Percentiles rank a stretch among this genome's conserved stretches.
phyloP scores from a whole-genome alignment of 2,113 vertebrate species.

The Addax nasomaculatus region DNA sequence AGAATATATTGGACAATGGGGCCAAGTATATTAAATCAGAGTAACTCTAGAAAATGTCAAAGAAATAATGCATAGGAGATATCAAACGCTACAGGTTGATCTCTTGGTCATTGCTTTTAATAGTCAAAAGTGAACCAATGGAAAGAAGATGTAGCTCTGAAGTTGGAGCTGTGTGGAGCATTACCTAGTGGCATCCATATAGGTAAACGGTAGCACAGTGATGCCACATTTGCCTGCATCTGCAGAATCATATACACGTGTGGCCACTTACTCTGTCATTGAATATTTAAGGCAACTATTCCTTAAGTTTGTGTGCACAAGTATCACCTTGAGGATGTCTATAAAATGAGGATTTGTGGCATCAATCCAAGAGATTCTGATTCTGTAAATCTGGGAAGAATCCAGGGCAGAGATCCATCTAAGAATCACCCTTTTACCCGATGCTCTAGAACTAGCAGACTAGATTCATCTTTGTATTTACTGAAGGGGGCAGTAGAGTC shows the following conservation, averaged over 20 bases:
- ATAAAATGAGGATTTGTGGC: neutral
- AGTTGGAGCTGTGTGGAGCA: neutral
- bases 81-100: neutral
- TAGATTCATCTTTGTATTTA: neutral
- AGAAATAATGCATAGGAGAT: neutral
- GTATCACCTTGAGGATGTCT: neutral
- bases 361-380: neutral
- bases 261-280: neutral
- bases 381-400: neutral
- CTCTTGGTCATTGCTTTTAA: neutral
- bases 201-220: neutral
- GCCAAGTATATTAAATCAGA: neutral
- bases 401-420: neutral
- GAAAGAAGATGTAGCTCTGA: neutral
- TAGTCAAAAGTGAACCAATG: neutral
- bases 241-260: neutral
- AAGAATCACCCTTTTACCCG: neutral
- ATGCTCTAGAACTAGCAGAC: neutral
- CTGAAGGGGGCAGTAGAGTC: slow-evolving; percentile 64
- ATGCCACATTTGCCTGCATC: neutral
- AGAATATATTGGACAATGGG: neutral
- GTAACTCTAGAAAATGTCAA: neutral
- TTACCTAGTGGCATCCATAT: too few species aligned
- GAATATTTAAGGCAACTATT: neutral
- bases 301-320: neutral